Conservation (phyloP, 2,113 vertebrate genomes). For the Antigone vipio region DNA sequence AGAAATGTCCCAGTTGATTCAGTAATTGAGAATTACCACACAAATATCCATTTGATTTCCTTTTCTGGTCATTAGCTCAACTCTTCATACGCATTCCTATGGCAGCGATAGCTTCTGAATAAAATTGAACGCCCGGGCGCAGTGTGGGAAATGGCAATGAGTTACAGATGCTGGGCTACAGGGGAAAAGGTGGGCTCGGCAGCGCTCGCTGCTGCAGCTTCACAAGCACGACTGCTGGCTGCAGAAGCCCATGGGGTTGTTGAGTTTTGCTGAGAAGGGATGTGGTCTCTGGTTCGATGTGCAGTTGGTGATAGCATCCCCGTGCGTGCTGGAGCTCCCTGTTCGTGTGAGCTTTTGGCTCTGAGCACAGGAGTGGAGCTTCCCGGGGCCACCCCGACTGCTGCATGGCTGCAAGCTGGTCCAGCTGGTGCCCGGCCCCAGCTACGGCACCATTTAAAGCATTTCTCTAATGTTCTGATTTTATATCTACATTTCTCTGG, state of each 20-base stretch:
- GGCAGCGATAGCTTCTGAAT: not conserved
- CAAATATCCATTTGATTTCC: not conserved
- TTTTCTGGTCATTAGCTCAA: not conserved
- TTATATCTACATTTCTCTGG: not conserved
- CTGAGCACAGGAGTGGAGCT: not conserved
- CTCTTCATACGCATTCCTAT: not conserved
- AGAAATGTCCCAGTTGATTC: not conserved
- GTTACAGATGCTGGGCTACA: not conserved
- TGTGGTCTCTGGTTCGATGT: not conserved
- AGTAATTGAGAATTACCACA: not conserved
- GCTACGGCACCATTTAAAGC: not conserved
- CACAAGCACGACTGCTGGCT: not conserved
- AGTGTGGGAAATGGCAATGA: not conserved
- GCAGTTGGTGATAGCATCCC: not conserved
- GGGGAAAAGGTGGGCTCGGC: not conserved
- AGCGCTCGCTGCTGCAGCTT: not conserved
- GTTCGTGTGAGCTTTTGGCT: not conserved
- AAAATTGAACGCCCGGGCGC: not conserved
- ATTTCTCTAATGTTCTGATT: not conserved
- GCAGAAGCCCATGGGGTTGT: not conserved
- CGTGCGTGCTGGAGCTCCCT: accelerated
- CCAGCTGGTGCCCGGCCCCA: not conserved
- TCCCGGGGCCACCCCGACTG: accelerated
- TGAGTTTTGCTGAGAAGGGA: not conserved
- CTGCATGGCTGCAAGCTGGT: not conserved